Evolutionary conservation across 2,888 invertebrate species (phyloP).

Genomic region (Theretra japonica): DNA sequence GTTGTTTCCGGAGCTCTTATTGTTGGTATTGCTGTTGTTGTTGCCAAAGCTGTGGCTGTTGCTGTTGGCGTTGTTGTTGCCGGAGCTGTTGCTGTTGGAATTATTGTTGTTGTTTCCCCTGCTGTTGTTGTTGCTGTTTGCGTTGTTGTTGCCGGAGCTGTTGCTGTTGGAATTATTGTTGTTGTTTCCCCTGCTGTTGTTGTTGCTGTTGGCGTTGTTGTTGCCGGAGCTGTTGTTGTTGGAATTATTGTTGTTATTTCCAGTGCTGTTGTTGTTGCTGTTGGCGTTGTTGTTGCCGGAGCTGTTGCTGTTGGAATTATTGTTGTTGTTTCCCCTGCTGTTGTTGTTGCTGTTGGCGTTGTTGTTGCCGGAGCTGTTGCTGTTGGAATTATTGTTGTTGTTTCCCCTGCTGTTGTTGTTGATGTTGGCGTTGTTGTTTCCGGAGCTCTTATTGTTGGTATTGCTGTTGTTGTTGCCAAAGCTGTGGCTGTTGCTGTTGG

Average conservation of each 20-base stretch:
- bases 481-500: slow-evolving; percentile 45
- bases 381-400: slow-evolving; percentile 54
- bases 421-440: slow-evolving; percentile 49
- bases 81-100: slow-evolving; percentile 51
- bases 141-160: slow-evolving; percentile 51
- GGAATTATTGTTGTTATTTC: too few species aligned
- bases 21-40: slow-evolving; percentile 53
- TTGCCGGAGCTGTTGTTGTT: too few species aligned
- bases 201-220: slow-evolving; percentile 25
- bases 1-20: slow-evolving; percentile 54
- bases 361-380: slow-evolving; percentile 39
- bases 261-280: slow-evolving; percentile 24
- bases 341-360: too few species aligned
- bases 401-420: slow-evolving; percentile 49
- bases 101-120: slow-evolving; percentile 44
- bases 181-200: slow-evolving; percentile 47
- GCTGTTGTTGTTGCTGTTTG: slow-evolving; percentile 49
- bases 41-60: slow-evolving; percentile 45
- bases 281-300: slow-evolving; percentile 36
- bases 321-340: too few species aligned
- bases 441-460: slow-evolving; percentile 57
- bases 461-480: slow-evolving; percentile 47
- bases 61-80: slow-evolving; percentile 49
- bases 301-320: slow-evolving; percentile 35
- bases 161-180: slow-evolving; percentile 52